Evolutionary conservation across 1,140 invertebrate species (phyloP), one percentile per base, ranked within the genome.

Genomic region (Apis mellifera): DNA sequence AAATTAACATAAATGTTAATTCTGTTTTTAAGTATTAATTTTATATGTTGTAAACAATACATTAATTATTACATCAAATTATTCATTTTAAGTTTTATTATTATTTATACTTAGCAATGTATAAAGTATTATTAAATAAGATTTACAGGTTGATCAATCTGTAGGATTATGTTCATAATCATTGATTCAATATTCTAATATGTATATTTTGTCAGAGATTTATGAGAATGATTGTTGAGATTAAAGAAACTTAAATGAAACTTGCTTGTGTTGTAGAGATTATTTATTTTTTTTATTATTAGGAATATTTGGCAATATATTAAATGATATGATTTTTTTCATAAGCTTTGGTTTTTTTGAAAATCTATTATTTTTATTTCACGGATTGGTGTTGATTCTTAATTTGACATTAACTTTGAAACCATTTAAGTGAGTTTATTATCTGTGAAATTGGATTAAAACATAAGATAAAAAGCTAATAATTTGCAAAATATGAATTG

Each of bases 101-200:
- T 1, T 17, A 71, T 71, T 76, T 26, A 82, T 72, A 13, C 17
- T n/a, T 23, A 7, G 0, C 11, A 55, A 1, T 9, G 26, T 19
- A 21, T 52, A 59, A 21, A 62, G 72, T 54, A 76, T 66, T 5
- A 52, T 17, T 21, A 60, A 11, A 19, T 72, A 23, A 59, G 71
- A 42, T 21, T 12, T 59, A 23, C 19, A 23, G 0, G 1, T 0
- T 9, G 72, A 17, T 32, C 1, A 3, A 32, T 5, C 72, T 11
- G n/a, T 76, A 82, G 1, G 71, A 82, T 1, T 23, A 80, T 62
- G 5, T 72, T 54, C 15, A 74, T 26, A 9, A 52, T 11, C 60
- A 66, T 26, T 13, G 71, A 17, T 15, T 75, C 32, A 1, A n/a
- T 64, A 0, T 68, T 66, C 23, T 59, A 42, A 17, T 72, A 81